A percentile compares a stretch with the other conserved stretches of the same genome.
phyloP scores from a whole-genome alignment of 2,113 vertebrate species.

The Tursiops truncatus region DNA sequence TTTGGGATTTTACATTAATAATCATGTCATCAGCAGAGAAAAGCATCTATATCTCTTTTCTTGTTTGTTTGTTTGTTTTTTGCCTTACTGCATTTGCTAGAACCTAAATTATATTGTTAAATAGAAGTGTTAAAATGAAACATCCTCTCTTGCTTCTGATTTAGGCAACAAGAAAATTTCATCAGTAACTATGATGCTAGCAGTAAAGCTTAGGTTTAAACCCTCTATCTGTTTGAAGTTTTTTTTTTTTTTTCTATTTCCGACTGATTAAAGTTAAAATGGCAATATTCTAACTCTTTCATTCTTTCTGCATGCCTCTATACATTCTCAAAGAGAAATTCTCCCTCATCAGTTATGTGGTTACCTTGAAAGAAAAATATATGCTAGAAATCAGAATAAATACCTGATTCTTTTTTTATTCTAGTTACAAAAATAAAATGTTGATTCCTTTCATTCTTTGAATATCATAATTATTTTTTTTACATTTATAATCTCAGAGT shows the following conservation, averaged over 20 bases:
- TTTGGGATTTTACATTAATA: background rate
- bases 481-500: background rate
- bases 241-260: no score
- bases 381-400: background rate
- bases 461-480: background rate
- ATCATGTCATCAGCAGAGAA: background rate
- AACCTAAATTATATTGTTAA: background rate
- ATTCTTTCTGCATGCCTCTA: background rate
- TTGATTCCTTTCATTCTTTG: background rate
- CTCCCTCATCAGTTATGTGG: background rate
- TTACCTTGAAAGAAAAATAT: background rate
- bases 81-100: background rate
- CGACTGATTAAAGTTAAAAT: no score
- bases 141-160: background rate
- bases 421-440: background rate
- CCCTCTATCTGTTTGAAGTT: background rate
- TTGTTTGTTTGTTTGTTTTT: background rate
- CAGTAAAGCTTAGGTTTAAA: background rate
- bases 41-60: background rate
- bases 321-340: background rate
- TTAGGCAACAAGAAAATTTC: background rate
- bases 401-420: background rate
- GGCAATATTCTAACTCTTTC: no score
- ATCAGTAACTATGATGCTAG: background rate
- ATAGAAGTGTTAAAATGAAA: background rate